These are phyloP conservation scores for Parazoanthus atlanticus DNA, from an alignment of 92 coral and sea anemone species.

Conservation along the genomic window DNA sequence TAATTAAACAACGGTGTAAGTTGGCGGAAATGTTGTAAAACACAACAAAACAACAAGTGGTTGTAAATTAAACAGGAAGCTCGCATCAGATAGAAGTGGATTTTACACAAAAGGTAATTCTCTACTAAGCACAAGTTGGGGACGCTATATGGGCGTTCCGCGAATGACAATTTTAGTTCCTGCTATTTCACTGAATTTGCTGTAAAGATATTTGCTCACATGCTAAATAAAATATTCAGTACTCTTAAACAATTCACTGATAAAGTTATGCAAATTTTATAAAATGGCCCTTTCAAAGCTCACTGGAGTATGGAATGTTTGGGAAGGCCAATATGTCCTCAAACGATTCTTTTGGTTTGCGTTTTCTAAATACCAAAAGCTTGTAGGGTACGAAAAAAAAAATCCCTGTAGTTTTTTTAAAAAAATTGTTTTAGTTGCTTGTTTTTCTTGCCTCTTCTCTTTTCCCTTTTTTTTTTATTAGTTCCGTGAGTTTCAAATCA, in stretches of 20 bases:
- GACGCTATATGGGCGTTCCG: not conserved
- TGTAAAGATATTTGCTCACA: not conserved
- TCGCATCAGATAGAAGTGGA: not conserved
- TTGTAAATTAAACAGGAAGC: not conserved
- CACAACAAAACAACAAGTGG: not conserved
- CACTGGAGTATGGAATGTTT: not conserved
- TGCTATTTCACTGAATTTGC: no score
- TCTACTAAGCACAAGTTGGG: not conserved
- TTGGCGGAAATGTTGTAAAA: not conserved
- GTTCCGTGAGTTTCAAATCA: no score
- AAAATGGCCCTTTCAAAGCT: not conserved
- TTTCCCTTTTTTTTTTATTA: no score
- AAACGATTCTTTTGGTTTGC: no score
- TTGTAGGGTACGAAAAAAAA: no score
- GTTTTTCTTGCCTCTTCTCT: no score
- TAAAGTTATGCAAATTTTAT: not conserved
- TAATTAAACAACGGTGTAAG: not conserved
- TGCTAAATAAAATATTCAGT: no score
- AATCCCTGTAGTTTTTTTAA: no score
- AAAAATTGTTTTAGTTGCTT: no score
- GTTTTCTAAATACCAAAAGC: no score
- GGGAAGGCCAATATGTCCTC: no score
- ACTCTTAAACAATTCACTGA: not conserved
- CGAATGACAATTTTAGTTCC: not conserved
- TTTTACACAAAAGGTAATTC: not conserved